Conservation (phyloP, 2,113 vertebrate species). For the Caretta caretta region DNA sequence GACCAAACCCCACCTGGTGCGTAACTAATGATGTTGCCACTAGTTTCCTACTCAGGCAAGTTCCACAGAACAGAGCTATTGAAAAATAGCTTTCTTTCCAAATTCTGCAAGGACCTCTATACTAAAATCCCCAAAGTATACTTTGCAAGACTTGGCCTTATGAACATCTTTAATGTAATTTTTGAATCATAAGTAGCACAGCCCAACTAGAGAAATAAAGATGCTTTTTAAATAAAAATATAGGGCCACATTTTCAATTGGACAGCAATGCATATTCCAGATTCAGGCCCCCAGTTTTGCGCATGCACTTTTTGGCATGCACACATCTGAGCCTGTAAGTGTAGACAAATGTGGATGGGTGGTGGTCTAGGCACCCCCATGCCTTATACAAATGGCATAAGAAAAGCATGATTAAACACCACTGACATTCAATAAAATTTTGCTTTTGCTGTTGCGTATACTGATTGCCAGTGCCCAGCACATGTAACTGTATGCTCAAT, state of each 20-base stretch:
- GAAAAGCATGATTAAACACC: neutral
- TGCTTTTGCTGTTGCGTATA: neutral
- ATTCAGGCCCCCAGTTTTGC: conserved; percentile 21
- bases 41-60: neutral
- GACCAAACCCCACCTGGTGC: neutral
- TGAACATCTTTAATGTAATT: conserved; percentile 22
- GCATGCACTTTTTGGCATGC: conserved; percentile 20
- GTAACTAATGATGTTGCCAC: neutral
- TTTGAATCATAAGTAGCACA: conserved; percentile 38
- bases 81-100: conserved; percentile 23
- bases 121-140: neutral
- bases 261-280: conserved; percentile 36
- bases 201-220: conserved; percentile 6
- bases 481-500: neutral
- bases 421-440: conserved; percentile 5
- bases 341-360: neutral
- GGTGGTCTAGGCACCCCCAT: neutral
- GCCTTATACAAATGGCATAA: neutral
- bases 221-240: conserved; percentile 19
- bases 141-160: neutral
- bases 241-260: conserved; percentile 36
- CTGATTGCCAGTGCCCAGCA: neutral
- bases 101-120: neutral
- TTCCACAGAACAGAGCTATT: neutral
- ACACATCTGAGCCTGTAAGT: conserved; percentile 29